Conservation (phyloP, 2,888 invertebrate genomes). For the Automeris io region DNA sequence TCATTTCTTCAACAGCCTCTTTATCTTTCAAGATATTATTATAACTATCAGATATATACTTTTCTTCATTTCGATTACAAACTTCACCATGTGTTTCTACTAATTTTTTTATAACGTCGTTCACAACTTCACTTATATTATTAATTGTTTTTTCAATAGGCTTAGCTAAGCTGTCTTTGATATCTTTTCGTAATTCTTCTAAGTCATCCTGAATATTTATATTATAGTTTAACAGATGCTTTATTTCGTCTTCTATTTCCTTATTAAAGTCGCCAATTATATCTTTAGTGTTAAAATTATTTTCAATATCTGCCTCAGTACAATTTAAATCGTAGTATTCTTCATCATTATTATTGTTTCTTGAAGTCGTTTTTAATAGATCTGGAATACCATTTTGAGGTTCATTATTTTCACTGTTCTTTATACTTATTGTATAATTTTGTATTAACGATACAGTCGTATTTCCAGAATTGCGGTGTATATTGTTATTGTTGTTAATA, state of each 20-base stretch:
- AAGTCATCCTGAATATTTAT: constrained; percentile 67
- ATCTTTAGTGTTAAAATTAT: constrained; percentile 64
- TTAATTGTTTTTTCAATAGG: constrained; percentile 71
- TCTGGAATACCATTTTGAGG: constrained; percentile 58
- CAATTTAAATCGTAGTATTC: constrained; percentile 47
- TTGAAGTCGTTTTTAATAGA: constrained; percentile 58
- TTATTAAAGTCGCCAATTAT: constrained; percentile 78
- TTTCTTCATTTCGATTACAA: constrained; percentile 28
- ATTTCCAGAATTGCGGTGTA: constrained; percentile 14
- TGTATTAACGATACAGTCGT: background rate
- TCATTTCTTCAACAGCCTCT: constrained; percentile 27
- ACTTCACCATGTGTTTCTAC: constrained; percentile 55
- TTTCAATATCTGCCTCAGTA: constrained; percentile 62
- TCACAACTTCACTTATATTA: constrained; percentile 71
- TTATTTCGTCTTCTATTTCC: constrained; percentile 78
- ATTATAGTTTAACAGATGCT: constrained; percentile 64
- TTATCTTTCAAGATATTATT: constrained; percentile 16
- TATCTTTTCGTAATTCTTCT: constrained; percentile 67
- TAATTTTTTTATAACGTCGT: constrained; percentile 68
- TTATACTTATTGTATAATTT: constrained; percentile 18
- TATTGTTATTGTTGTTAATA: constrained; percentile 63
- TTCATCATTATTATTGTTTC: constrained; percentile 53
- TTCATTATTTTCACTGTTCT: constrained; percentile 30
- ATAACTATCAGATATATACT: background rate
- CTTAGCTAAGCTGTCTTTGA: constrained; percentile 66